Percentiles rank a stretch among this genome's conserved stretches.
These are phyloP conservation scores for Parnassius smintheus DNA, from an alignment of 2,888 invertebrate genomes.

Conservation along the genomic window DNA sequence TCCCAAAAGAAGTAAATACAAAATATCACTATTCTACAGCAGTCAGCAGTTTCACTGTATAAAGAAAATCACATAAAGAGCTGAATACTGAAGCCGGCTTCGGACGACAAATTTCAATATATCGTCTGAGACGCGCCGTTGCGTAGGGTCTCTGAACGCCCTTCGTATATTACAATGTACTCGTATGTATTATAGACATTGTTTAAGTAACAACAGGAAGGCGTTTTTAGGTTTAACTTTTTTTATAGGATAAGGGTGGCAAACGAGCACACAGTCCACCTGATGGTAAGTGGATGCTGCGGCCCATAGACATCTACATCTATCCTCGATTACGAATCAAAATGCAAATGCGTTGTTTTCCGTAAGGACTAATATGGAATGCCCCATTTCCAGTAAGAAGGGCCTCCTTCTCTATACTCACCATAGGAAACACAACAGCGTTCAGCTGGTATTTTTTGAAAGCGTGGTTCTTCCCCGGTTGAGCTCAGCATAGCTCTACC, in stretches of 20 bases:
- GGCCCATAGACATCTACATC: too few species aligned
- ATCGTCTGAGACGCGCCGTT: constrained; percentile 45
- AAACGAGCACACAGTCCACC: too few species aligned
- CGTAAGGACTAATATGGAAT: too few species aligned
- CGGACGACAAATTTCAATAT: constrained; percentile 73
- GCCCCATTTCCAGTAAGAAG: too few species aligned
- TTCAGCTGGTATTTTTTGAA: too few species aligned
- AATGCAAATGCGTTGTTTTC: too few species aligned
- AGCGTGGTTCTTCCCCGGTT: too few species aligned
- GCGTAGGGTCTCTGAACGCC: constrained; percentile 47
- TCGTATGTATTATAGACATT: constrained; percentile 34
- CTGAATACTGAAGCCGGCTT: constrained; percentile 38
- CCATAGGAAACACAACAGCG: too few species aligned
- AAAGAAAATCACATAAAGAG: constrained; percentile 42
- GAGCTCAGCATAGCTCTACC: too few species aligned
- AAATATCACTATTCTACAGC: constrained; percentile 16
- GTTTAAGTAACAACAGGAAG: constrained; percentile 3
- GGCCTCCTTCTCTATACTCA: too few species aligned
- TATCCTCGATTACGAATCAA: too few species aligned
- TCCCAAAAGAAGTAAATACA: background rate
- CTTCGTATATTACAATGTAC: constrained; percentile 48
- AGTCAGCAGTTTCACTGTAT: constrained; percentile 50
- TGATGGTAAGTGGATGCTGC: too few species aligned
- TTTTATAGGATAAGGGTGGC: background rate
- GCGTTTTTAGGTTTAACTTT: background rate